A percentile compares a stretch with the other conserved stretches of the same genome.
Conservation (phyloP, 2,113 vertebrate genomes). For the Butorides virescens region DNA sequence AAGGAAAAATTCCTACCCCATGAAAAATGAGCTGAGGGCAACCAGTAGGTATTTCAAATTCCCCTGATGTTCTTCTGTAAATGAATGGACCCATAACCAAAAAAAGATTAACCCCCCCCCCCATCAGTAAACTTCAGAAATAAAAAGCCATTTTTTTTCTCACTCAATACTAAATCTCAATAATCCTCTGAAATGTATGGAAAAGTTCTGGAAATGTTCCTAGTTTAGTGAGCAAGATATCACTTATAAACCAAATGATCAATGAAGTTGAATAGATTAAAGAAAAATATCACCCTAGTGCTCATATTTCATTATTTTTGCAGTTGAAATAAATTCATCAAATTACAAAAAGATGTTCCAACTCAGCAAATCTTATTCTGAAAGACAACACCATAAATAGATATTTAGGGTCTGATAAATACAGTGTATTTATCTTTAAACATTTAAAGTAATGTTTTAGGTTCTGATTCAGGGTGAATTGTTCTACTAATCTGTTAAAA, state of each 20-base stretch:
- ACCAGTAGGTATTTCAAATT: neutral
- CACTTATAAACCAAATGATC: neutral
- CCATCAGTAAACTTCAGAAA: neutral
- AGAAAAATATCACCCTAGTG: neutral
- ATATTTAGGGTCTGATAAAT: neutral
- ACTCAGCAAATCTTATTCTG: neutral
- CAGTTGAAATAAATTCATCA: neutral
- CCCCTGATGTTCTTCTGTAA: neutral
- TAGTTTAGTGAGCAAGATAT: neutral
- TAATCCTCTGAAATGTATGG: neutral
- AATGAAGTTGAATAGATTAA: neutral
- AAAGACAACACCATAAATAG: neutral
- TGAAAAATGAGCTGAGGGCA: neutral
- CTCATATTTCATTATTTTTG: neutral
- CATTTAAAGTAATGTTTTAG: neutral
- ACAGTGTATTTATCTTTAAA: neutral
- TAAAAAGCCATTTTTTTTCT: neutral
- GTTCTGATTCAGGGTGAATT: neutral
- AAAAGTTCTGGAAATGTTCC: neutral
- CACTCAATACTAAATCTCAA: neutral
- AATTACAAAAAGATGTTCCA: neutral
- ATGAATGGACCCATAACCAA: neutral
- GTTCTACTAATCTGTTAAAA: neutral
- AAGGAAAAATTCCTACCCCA: neutral
- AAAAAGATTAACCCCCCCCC: fast-evolving